phyloP scores from a whole-genome alignment of 2,113 vertebrate genomes.

The Megaceryle torquata region DNA sequence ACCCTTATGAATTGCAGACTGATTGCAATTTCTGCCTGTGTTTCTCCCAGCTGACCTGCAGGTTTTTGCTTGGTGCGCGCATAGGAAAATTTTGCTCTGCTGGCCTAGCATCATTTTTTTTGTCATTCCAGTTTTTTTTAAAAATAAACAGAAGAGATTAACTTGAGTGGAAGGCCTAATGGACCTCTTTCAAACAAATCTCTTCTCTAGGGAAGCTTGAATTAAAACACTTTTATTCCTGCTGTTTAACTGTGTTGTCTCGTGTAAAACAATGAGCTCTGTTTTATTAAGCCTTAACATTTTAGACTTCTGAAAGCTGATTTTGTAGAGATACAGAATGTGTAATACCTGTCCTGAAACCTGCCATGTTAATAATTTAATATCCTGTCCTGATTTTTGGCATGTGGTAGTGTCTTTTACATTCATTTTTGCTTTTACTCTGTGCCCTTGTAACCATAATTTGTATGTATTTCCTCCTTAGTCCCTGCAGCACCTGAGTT shows the following conservation, averaged over 20 bases:
- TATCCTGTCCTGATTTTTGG: not conserved
- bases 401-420: not conserved
- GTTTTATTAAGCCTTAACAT: not conserved
- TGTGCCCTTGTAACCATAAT: not conserved
- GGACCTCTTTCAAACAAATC: conserved; percentile 45
- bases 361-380: not conserved
- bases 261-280: not conserved
- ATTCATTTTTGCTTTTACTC: not conserved
- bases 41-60: conserved; percentile 3
- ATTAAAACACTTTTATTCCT: not conserved
- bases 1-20: conserved; percentile 7
- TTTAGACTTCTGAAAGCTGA: not conserved
- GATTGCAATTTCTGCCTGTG: conserved; percentile 30
- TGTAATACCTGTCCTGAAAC: not conserved
- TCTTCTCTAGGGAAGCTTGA: conserved; percentile 7
- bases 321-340: not conserved
- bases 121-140: not conserved
- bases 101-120: not conserved
- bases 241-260: not conserved
- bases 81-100: not conserved
- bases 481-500: not conserved
- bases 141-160: conserved; percentile 34
- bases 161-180: conserved; percentile 14
- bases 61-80: conserved; percentile 4
- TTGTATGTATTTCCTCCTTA: not conserved